Conservation (phyloP, 2,888 invertebrate species). For the Lithodes maja region DNA sequence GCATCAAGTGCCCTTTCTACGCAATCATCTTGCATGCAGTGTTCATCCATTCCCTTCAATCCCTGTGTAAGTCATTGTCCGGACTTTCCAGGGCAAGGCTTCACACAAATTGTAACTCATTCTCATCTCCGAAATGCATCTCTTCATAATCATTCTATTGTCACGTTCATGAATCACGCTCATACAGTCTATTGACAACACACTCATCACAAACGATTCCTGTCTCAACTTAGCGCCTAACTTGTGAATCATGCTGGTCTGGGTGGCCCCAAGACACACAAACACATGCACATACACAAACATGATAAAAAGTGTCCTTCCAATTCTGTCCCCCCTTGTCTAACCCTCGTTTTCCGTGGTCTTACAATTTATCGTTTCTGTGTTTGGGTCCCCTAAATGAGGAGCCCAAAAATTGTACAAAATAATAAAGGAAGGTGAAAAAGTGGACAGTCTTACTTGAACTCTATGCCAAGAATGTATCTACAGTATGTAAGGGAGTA, state of each 20-base stretch:
- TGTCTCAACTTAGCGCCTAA: not conserved
- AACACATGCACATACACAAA: not conserved
- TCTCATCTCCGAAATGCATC: no score
- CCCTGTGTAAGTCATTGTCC: not conserved
- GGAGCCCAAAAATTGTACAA: constrained; percentile 65
- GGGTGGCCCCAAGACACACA: constrained; percentile 14
- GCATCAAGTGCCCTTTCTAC: constrained; percentile 1
- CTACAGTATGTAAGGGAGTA: constrained; percentile 65
- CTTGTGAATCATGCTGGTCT: no score
- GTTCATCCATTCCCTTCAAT: not conserved
- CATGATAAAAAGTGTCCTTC: constrained; percentile 57
- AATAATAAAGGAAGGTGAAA: constrained; percentile 7
- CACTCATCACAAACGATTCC: not conserved
- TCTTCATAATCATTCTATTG: no score
- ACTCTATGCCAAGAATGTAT: constrained; percentile 67
- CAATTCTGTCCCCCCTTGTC: constrained; percentile 44
- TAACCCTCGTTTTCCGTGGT: constrained; percentile 40
- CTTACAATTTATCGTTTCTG: constrained; percentile 61
- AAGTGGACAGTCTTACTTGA: constrained; percentile 61
- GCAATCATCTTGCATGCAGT: not conserved
- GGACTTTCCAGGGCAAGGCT: not conserved
- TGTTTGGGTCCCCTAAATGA: constrained; percentile 62
- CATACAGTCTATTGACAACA: no score
- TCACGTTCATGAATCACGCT: no score
- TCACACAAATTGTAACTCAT: no score